Base-by-base conservation (phyloP, 2,113 vertebrate species). In the Apodemus speciosus region DNA sequence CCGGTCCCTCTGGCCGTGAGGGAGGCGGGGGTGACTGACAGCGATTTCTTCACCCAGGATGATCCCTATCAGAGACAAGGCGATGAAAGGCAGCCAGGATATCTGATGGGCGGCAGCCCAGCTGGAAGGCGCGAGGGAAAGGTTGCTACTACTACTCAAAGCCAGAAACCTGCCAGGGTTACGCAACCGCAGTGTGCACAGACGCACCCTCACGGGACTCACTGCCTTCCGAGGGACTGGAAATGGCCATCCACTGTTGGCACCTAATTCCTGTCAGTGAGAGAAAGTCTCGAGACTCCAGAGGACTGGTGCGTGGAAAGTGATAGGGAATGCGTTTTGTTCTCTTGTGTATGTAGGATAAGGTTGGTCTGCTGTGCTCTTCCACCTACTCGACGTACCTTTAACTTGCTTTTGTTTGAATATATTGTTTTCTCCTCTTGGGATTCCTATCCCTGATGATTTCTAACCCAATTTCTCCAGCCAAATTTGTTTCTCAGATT, bases 21-120 rank as follows among this genome's bases (percentile, higher is more conserved):
- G 11, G 62, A 94, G 88, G 72, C 81, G 97, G 90, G 95, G 96
- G 92, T 97, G 97, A 97, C 79, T 93, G 96, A 94, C 94, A 96
- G 91, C 0, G 89, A 97, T 97, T 97, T 97, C 97, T 96, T 97
- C 96, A 97, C 97, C 66, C 93, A 88, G 53, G 68, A 60, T 91
- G 96, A 96, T 97, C 93, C 84, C 89, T 97, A 97, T 97, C 97
- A 84, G 93, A 81, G 93, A 95, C 95, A 73, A 96, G 97, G 94
- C 40, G 94, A 97, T 97, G 97, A 97, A 97, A 97, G 96, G 92
- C 97, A 93, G 95, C 92, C 91, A 71, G 7, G 75, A 15, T 97
- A 97, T 97, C 97, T 96, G 97, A 97, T 97, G 95, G 97, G 96
- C 96, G 43, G 58, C 94, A 6, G 25, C 91, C 96, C 96, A 97